Evolutionary conservation across 2,113 vertebrate species (phyloP), one percentile per base, ranked within the genome.

Genomic region (Chionomys nivalis): DNA sequence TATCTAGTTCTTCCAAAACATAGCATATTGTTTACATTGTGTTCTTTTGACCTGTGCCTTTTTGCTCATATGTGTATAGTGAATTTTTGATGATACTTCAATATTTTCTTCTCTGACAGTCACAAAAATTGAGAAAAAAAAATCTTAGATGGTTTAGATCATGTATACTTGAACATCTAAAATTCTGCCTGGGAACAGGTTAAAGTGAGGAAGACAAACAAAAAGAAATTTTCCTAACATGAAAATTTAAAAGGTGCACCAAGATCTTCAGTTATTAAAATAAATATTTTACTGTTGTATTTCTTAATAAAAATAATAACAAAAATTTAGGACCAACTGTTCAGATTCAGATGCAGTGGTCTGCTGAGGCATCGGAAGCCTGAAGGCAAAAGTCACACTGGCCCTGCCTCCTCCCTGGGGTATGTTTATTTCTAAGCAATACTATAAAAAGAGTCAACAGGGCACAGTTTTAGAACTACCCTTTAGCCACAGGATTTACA

Each of bases 231-330:
- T 94, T 61, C 1, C 4, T 95, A 49, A 47, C 19, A 44, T 0
- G 91, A 58, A 65, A 78, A 90, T 70, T 77, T 70, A 83, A 89
- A 83, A 1, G 3, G 3, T 2, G 2, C 70, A 8, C 1, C 14
- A 82, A 89, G 55, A 28, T 58, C 11, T 55, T 72, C 36, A n/a
- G 17, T 61, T 72, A 94, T 68, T 0, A 65, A 75, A 7, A 55
- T 82, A 72, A 83, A 76, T 86, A 85, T 87, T 82, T 90, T 72
- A 87, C 26, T 81, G 28, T 12, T 77, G 90, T 70, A 78, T 89
- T 89, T 89, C 49, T 95, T 96, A 92, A 49, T 92, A 17, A 93
- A 94, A 90, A 85, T 63, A 55, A 76, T 55, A 39, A 42, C 2
- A 13, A 93, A 95, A 63, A 55, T 86, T 24, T 14, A 75, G 19